Percentiles rank a stretch among this genome's conserved stretches.
Evolutionary conservation across 2,113 vertebrate genomes (phyloP).

Genomic region (Brachyistius frenatus): DNA sequence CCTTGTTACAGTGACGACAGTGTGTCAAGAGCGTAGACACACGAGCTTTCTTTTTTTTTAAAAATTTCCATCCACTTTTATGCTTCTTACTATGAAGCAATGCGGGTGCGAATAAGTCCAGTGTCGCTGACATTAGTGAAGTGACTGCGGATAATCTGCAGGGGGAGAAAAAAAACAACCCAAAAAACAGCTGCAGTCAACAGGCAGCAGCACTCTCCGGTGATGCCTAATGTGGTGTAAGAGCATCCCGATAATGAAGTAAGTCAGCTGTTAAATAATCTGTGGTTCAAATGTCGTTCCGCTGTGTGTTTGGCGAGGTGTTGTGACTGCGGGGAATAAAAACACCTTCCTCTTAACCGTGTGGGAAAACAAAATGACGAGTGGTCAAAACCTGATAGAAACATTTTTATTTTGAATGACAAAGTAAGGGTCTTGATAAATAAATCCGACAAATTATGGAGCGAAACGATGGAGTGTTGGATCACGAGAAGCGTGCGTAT

Average conservation of each 20-base stretch:
- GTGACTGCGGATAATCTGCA: slow-evolving; percentile 7
- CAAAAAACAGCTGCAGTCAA: background rate
- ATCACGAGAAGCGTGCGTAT: background rate
- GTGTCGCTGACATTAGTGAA: slow-evolving; percentile 10
- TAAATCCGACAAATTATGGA: background rate
- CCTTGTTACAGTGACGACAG: background rate
- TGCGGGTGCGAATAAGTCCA: background rate
- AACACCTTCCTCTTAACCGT: slow-evolving; percentile 5
- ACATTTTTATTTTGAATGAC: background rate
- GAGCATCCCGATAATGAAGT: slow-evolving; percentile 28
- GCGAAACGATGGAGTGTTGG: slow-evolving; percentile 3
- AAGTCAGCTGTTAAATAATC: slow-evolving; percentile 49
- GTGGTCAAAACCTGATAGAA: background rate
- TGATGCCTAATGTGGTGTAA: slow-evolving; percentile 7
- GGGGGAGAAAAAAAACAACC: too few relatives aligned
- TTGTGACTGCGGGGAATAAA: slow-evolving; percentile 36
- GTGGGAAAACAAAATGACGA: background rate
- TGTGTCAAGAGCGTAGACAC: slow-evolving; percentile 1
- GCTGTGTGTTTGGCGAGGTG: slow-evolving; percentile 24
- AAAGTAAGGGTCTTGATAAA: too few relatives aligned
- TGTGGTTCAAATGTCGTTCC: slow-evolving; percentile 37
- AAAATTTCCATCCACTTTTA: background rate
- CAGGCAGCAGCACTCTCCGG: slow-evolving; percentile 2
- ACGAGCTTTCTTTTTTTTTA: background rate
- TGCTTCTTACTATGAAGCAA: slow-evolving; percentile 1